Evolutionary conservation across 2,113 vertebrate genomes (phyloP), one percentile per base, ranked within the genome.

Genomic region (Coptodon bakossiorum): DNA sequence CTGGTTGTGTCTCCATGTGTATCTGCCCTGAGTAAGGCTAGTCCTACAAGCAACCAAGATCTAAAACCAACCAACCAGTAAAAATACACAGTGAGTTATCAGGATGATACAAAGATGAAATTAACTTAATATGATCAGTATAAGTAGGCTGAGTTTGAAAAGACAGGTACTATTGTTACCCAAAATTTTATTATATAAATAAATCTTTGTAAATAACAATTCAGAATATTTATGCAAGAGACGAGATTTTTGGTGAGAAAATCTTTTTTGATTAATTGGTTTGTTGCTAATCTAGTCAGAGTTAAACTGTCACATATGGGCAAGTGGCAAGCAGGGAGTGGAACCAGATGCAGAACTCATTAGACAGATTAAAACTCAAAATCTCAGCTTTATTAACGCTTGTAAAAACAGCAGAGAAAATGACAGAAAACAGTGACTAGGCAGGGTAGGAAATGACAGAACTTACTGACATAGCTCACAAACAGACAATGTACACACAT

Each of bases 211-310:
- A 68, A 34, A 63, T 63, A 19, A 63, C 9, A 10, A 19, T 63
- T 16, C 2, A 68, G 31, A 38, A 38, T 68, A 68, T 38, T 10
- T 38, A 68, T 38, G 34, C 11, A 68, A 22, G 10, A n/a, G 17
- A 36, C 0, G 1, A 36, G 17, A 2, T 66, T 66, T n/a, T 66
- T 66, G 31, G 17, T 66, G 34, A 36, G 31, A 36, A 12, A 66
- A 36, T 66, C 61, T 36, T 66, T 66, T 66, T 66, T 36, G 31
- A 36, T 12, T 7, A 36, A 36, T 7, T 66, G 31, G 31, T 66
- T 66, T 66, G 10, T 66, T 66, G 9, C 31, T 66, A 66, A 22
- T 66, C 61, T 66, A 38, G 19, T 2, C 7, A 11, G 16, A 63
- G 29, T 63, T 34, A 3, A 63, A 63, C 1, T 63, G 59, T 63